Evolutionary conservation across 2,797 vertebrate species (phyloP).

Genomic region (Myotis daubentonii): DNA sequence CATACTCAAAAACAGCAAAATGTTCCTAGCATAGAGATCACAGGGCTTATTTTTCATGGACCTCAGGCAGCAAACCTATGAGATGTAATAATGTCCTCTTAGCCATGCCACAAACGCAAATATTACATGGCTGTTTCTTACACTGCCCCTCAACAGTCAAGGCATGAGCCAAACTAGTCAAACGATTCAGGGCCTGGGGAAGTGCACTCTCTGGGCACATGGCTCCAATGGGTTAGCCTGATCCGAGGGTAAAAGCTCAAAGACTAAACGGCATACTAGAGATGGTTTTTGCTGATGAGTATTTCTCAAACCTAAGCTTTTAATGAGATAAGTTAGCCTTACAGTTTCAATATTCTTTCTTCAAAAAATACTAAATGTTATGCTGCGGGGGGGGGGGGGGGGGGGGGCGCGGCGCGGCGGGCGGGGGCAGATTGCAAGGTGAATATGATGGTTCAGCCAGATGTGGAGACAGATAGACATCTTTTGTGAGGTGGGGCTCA

Average conservation of each 20-base stretch:
- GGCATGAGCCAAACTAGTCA: not conserved
- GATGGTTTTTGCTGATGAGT: not conserved
- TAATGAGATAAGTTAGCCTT: not conserved
- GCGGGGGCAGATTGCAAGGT: not conserved
- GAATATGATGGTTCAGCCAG: not conserved
- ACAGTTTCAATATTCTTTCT: not conserved
- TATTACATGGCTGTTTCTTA: not conserved
- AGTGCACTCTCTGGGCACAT: rapidly evolving
- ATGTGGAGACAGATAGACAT: not conserved
- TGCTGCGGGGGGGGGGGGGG: rapidly evolving
- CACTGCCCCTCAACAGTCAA: not conserved
- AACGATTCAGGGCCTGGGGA: not conserved
- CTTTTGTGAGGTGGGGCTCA: not conserved
- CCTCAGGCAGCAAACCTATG: not conserved
- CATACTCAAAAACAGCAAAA: not conserved
- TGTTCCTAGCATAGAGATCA: not conserved
- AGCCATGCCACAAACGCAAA: not conserved
- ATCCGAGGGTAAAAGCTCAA: not conserved
- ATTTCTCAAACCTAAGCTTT: slow-evolving; percentile 20
- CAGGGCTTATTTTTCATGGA: not conserved
- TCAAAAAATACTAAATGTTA: not conserved
- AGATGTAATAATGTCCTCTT: not conserved
- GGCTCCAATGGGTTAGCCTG: not conserved
- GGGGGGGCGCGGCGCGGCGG: no score
- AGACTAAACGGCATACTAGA: not conserved